Base-by-base conservation (phyloP, 2,113 vertebrate species). In the Phalacrocorax pelagicus region DNA sequence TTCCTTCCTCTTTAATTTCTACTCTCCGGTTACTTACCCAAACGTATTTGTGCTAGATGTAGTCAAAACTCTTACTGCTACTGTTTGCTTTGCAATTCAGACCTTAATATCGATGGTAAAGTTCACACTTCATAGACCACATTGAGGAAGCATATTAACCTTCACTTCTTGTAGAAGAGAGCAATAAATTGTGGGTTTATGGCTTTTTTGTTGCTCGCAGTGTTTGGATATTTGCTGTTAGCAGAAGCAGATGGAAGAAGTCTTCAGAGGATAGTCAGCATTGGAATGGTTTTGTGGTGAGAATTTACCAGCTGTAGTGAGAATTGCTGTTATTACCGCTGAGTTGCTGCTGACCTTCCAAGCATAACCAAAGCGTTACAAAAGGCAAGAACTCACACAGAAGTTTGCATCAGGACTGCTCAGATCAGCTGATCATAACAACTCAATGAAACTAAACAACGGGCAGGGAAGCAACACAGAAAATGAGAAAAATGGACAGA, bases 181-280 rank as follows among this genome's bases (percentile, higher is more conserved):
- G 52, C 77, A 82, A 67, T 94, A 95, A 80, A 89, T 73, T 54
- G 74, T 66, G 83, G 66, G 23, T 90, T 92, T 88, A 58, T 74
- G 58, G 88, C 77, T 92, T 74, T 62, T 30, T 38, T 92, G 90
- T 62, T 84, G 89, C 69, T 94, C 8, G 5, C 82, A 22, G 47
- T 40, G 78, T 85, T 92, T 54, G 95, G 87, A 16, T 74, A 59
- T 66, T 91, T 94, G 78, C 94, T 97, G 92, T 70, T 94, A 85
- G 90, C 54, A 88, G 95, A 74, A 96, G 86, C 87, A 96, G 97
- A 94, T 92, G 96, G 92, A 36, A 54, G n/a, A 69, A 95, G 66
- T 72, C 96, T 98, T 97, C 12, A 10, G 96, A 96, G 96, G 88
- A 82, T 54, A 27, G 81, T 3, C 19, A 30, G 91, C 55, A 15